Base-by-base conservation (phyloP, 2,797 vertebrate genomes). In the Lutjanus campechanus region DNA sequence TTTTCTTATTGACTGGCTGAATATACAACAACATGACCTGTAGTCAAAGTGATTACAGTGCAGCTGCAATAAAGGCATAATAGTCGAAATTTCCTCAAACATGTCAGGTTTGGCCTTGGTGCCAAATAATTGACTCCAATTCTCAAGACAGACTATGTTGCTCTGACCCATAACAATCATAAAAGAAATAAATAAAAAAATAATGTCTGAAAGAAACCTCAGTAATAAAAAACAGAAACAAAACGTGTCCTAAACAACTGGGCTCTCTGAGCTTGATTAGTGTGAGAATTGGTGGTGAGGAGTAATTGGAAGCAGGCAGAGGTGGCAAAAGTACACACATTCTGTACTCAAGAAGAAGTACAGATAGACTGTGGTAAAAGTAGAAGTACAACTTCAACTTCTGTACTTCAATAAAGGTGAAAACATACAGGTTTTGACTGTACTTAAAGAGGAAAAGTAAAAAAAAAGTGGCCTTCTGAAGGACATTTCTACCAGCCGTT, bases 281-380 rank as follows among this genome's bases (percentile, higher is more conserved):
- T 53, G 36, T 56, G 54, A 53, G 47, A 44, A n/a, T 71, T 20
- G 65, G 43, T 43, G 55, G n/a, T 40, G 70, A 73, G 81, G 84
- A 86, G 43, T 58, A 76, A 86, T 66, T 58, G 22, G 59, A 58
- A 75, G 76, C 88, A 85, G 84, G 82, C 29, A 36, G 29, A 36
- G 29, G 29, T 36, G 29, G 3, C 29, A 36, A 36, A 36, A 36
- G 29, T 36, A 36, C 29, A 36, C 29, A 36, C 29, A 36, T 36
- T 36, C 0, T 36, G 29, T 36, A 36, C 29, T 36, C 29, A 36
- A 36, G 5, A 36, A 36, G 29, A 36, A 36, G 2, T 36, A 36
- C 29, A 36, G 29, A 36, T 36, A 36, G 29, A 36, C 4, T 4
- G 3, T 3, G 29, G 29, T 36, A 36, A 36, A 36, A 36, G 29